Percentiles rank a stretch among this genome's conserved stretches.
Evolutionary conservation across 2,113 vertebrate genomes (phyloP).

Genomic region (Stigmatopora argus): DNA sequence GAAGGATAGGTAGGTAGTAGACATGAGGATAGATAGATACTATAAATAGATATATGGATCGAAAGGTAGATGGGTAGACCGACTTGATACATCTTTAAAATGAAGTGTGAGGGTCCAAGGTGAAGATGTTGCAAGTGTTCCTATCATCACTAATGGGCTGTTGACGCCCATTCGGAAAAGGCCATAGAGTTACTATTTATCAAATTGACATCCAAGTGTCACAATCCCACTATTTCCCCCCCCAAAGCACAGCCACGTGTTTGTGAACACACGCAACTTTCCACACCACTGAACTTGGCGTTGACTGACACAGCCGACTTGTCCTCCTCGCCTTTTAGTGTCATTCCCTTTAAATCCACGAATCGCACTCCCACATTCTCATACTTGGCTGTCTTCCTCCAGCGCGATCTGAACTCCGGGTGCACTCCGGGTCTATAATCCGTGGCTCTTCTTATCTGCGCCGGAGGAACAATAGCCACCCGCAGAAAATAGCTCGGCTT

Average conservation of each 20-base stretch:
- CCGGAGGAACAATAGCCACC: conserved; percentile 56
- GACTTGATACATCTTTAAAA: conserved; percentile 30
- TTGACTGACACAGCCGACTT: conserved; percentile 7
- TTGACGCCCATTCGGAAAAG: conserved; percentile 58
- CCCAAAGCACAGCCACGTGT: not conserved
- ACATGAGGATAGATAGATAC: not conserved
- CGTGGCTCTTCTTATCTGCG: conserved; percentile 51
- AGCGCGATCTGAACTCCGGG: conserved; percentile 58
- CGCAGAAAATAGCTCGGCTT: conserved; percentile 35
- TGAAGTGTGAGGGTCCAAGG: conserved; percentile 28
- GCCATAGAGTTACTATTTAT: conserved; percentile 63
- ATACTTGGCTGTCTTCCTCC: conserved; percentile 29
- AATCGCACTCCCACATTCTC: conserved; percentile 35
- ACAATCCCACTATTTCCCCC: conserved; percentile 17
- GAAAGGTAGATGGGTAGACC: conserved; percentile 19
- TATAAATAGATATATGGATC: not conserved
- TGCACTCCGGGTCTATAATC: conserved; percentile 61
- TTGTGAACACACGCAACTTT: conserved; percentile 44
- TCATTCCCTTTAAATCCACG: conserved; percentile 16
- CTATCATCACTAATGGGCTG: conserved; percentile 62
- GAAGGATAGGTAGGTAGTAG: not conserved
- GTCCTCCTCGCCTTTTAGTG: conserved; percentile 2
- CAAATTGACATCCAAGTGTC: conserved; percentile 53
- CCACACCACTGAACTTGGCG: conserved; percentile 23
- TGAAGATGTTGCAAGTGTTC: conserved; percentile 42